Evolutionary conservation across 2,888 invertebrate genomes (phyloP).

Genomic region (Geophilus truncorum): DNA sequence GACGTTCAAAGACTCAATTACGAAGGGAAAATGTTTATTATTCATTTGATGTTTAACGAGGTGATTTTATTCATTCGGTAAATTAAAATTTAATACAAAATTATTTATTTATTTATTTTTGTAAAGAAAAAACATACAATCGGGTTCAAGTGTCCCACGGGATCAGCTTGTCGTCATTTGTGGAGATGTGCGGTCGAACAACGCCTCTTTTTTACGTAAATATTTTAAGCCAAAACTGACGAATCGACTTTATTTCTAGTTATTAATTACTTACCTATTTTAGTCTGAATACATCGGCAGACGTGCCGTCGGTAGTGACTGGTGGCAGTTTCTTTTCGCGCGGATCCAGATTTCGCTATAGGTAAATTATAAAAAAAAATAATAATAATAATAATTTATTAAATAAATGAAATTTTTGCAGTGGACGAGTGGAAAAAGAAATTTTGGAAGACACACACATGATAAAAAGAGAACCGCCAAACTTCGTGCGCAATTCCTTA

Average conservation of each 20-base stretch:
- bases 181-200: conserved; percentile 98
- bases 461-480: conserved; percentile 47
- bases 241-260: too few species aligned
- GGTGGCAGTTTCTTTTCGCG: conserved; percentile 89
- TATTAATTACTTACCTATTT: conserved; percentile 37
- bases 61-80: too few species aligned
- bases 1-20: conserved; percentile 95
- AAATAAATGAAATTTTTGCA: conserved; percentile 44
- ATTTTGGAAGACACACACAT: conserved; percentile 66
- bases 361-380: conserved; percentile 44
- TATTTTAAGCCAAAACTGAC: too few species aligned
- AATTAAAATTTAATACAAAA: too few species aligned
- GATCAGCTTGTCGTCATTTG: conserved; percentile 86
- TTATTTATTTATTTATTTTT: conserved; percentile 44
- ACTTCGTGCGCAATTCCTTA: conserved; percentile 42
- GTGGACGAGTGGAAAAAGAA: conserved; percentile 86
- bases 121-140: conserved; percentile 93
- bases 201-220: conserved; percentile 95
- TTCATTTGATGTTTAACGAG: conserved; percentile 87
- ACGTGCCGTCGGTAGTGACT: conserved; percentile 75
- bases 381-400: not conserved
- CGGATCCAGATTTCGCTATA: conserved; percentile 88
- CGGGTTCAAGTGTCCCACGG: conserved; percentile 91
- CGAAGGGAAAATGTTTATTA: conserved; percentile 96
- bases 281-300: conserved; percentile 79